Evolutionary conservation across 1,140 invertebrate genomes (phyloP), one percentile per base, ranked within the genome.

Genomic region (Drosophila tropicalis): DNA sequence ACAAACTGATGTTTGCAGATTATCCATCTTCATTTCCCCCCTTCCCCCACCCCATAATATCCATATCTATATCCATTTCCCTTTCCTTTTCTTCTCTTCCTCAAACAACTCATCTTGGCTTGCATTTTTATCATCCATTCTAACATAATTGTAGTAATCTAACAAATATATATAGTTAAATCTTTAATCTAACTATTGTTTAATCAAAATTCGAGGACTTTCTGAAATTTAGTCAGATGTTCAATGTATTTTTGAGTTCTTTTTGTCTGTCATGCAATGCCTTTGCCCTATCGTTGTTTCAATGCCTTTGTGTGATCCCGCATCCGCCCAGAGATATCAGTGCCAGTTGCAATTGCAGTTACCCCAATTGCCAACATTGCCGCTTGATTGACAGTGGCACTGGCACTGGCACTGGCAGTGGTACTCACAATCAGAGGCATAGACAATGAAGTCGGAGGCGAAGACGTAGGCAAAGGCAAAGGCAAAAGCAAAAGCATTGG

Each of bases 311-410:
- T 57, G 15, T 57, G 15, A 34, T 34, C 29, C 29, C 56, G 44
- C 68, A 67, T 75, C 66, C 58, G 39, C 58, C 60, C 17, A 36
- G 32, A 13, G n/a, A 17, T 58, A 36, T 36, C 56, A 58, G 70
- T 62, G 67, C 15, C 39, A 51, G 54, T 60, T 72, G 58, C 36
- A 41, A 47, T 66, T 62, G 54, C 61, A 63, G 55, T 72, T 47
- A 19, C 17, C 22, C 55, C 22, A n/a, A 32, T 32, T 29, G 22
- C 58, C 54, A 34, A 56, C 56, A 51, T 71, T 78, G 76, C 64
- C 61, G 68, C 72, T 64, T 75, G 72, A 79, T 79, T 79, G 76
- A 79, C 76, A 79, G 68, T 36, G 55, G 36, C 36, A 69, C 62
- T 51, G 34, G 56, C 62, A 73, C 40, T 22, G 55, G 36, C 41